These are phyloP conservation scores for Sarotherodon lohbergeri DNA, from an alignment of 2,113 vertebrate genomes.

Conservation along the genomic window DNA sequence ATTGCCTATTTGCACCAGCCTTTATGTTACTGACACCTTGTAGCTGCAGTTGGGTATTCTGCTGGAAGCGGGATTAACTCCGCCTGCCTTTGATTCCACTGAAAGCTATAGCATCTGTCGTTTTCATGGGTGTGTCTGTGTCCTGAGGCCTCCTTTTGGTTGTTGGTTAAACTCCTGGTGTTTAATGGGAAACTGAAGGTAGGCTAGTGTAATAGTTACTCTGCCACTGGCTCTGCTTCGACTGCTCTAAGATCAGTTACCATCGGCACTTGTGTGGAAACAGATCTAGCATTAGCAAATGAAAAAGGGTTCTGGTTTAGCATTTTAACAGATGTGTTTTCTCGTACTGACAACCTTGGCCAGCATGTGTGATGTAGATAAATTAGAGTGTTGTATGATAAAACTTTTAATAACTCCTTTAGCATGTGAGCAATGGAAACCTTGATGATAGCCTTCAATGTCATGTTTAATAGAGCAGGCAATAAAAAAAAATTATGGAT, in stretches of 20 bases:
- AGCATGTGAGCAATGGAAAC: background rate
- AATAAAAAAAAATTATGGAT: background rate
- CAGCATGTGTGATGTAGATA: background rate
- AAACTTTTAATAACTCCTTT: background rate
- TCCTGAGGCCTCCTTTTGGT: background rate
- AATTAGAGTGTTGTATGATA: background rate
- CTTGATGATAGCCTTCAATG: background rate
- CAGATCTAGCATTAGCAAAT: background rate
- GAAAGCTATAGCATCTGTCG: background rate
- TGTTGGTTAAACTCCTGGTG: background rate
- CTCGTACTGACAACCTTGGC: background rate
- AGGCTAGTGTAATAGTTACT: rapidly evolving
- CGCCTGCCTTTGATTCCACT: background rate
- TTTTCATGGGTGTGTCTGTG: background rate
- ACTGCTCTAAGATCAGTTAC: background rate
- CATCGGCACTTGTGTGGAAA: background rate
- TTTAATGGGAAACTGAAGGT: background rate
- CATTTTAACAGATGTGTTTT: background rate
- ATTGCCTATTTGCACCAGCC: background rate
- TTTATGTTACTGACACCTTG: background rate
- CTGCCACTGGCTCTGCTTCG: background rate
- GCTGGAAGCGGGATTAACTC: background rate
- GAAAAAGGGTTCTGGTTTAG: background rate
- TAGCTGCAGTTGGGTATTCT: background rate
- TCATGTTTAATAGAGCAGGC: background rate